Conservation (phyloP, 2,113 vertebrate genomes). For the Aptenodytes patagonicus region DNA sequence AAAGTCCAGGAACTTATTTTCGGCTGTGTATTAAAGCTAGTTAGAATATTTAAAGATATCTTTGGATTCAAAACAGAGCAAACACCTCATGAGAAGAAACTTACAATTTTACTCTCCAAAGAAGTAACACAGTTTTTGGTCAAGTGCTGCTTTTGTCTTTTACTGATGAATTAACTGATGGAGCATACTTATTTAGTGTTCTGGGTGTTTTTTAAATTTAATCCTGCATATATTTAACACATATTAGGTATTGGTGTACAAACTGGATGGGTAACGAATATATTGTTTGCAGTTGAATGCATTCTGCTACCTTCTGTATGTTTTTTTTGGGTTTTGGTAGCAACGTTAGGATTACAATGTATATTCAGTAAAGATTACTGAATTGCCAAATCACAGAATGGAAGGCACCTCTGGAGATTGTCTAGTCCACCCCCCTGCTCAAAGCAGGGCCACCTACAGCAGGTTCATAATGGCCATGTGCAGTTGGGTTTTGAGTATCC, state of each 20-base stretch:
- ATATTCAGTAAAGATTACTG: not conserved
- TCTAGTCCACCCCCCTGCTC: not conserved
- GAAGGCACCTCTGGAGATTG: not conserved
- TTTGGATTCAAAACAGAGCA: not conserved
- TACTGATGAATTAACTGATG: not conserved
- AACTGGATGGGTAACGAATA: not conserved
- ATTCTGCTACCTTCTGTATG: not conserved
- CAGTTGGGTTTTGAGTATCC: not conserved
- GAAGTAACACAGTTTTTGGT: not conserved
- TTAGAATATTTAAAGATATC: not conserved
- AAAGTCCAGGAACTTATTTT: not conserved
- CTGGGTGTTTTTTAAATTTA: not conserved
- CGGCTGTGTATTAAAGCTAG: not conserved
- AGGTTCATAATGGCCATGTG: not conserved
- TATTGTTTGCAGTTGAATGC: not conserved
- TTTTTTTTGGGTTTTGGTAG: not conserved
- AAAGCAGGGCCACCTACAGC: not conserved
- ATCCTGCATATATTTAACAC: not conserved
- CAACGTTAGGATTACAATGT: not conserved
- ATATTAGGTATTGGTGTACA: not conserved
- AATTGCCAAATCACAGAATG: not conserved
- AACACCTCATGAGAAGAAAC: not conserved
- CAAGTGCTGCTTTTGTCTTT: not conserved
- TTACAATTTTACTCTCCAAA: not conserved
- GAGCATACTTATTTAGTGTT: not conserved